Evolutionary conservation across 2,113 vertebrate species (phyloP), one percentile per base, ranked within the genome.

Genomic region (Cynocephalus volans): DNA sequence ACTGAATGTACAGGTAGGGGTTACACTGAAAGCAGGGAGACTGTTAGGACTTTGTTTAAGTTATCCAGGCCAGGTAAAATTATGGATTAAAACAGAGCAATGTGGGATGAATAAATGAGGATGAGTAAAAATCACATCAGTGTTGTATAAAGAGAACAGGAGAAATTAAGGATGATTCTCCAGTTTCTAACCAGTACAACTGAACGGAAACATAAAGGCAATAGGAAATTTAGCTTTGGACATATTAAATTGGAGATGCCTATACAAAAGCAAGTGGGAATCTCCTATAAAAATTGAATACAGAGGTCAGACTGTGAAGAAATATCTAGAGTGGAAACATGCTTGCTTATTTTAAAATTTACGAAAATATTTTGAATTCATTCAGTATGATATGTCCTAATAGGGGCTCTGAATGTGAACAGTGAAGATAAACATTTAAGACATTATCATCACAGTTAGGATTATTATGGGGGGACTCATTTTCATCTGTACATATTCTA

Each of bases 381-480:
- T 77, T 79, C 26, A 87, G 11, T 11, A 80, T 50, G 48, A 69
- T 87, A 67, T 79, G 31, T 54, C 48, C 56, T 88, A 76, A 94
- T 11, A 2, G 6, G 10, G 8, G 1, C 24, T 97, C 7, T 76
- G n/a, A 89, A 79, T 91, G 41, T 60, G 21, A 85, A 77, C 33
- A 67, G 26, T 41, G 45, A 95, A 82, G 73, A 84, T 76, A 92
- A 93, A 79, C 11, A 94, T 19, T 92, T 76, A 81, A 84, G 18
- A 6, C 41, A 64, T 60, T 69, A 83, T 92, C 21, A 83, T 64
- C 52, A 86, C 36, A 54, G 2, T 69, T 76, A 58, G 26, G 18
- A 62, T 86, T 48, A 82, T 17, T 86, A 33, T 33, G 21, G 9
- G 52, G 12, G 28, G 26, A 52, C 1, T 65, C 18, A 93, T 93